phyloP scores from a whole-genome alignment of 2,797 vertebrate species.

The Coracias cyanogaster region DNA sequence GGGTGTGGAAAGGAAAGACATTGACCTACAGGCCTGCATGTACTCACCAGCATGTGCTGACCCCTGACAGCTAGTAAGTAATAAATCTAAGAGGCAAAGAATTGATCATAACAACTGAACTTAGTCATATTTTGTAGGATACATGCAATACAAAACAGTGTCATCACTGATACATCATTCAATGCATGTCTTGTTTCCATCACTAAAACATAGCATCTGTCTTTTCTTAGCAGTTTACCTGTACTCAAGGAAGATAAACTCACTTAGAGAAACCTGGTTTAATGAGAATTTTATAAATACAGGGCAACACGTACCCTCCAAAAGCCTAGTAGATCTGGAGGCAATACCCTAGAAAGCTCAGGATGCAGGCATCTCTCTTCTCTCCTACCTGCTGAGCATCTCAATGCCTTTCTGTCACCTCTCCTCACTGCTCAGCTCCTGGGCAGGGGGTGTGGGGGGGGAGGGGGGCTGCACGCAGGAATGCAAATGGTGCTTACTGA shows the following conservation, averaged over 20 bases:
- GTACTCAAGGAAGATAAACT: background rate
- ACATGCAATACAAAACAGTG: accelerated
- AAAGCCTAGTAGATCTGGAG: background rate
- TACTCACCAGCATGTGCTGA: accelerated
- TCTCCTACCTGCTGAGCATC: background rate
- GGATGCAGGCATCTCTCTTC: background rate
- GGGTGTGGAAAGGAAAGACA: accelerated
- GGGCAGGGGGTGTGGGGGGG: accelerated
- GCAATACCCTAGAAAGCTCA: background rate
- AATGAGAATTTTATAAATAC: background rate
- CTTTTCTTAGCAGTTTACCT: background rate
- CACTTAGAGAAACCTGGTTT: background rate
- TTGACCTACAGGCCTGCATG: accelerated
- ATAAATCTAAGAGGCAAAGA: background rate
- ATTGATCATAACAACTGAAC: background rate
- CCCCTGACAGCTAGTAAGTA: background rate
- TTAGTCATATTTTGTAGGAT: background rate
- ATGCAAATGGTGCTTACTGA: background rate
- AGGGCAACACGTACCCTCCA: background rate
- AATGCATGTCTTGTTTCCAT: background rate
- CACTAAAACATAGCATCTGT: background rate
- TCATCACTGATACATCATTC: background rate
- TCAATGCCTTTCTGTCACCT: background rate
- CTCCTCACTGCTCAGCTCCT: background rate
- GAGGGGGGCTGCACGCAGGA: no score